phyloP scores from a whole-genome alignment of 2,797 vertebrate genomes.

The Cichlasoma orientale region DNA sequence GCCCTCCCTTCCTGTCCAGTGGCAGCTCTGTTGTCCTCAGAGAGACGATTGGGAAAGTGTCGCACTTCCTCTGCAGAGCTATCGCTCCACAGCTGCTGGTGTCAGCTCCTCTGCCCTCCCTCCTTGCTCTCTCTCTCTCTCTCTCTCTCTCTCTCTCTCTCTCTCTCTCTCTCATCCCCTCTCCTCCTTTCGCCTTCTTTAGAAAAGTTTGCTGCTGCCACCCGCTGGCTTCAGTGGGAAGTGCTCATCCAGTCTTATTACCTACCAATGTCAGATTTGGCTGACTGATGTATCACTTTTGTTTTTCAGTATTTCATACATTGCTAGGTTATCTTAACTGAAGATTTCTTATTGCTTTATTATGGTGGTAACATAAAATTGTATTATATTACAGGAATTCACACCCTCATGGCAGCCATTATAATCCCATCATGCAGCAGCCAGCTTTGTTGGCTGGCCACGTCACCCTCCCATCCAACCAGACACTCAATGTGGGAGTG shows the following conservation, averaged over 20 bases:
- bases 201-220: slow-evolving; percentile 73
- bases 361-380: not conserved
- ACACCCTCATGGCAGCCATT: slow-evolving; percentile 94
- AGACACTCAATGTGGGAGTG: slow-evolving; percentile 95
- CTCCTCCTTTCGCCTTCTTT: not conserved
- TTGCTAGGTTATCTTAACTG: not conserved
- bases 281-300: not conserved
- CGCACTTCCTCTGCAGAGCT: slow-evolving; percentile 85
- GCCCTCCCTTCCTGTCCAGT: slow-evolving; percentile 59
- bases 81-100: slow-evolving; percentile 74
- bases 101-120: slow-evolving; percentile 76
- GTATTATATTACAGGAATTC: slow-evolving; percentile 84
- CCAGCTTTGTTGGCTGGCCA: slow-evolving; percentile 92
- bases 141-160: slow-evolving; percentile 43
- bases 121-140: slow-evolving; percentile 49
- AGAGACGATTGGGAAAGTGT: slow-evolving; percentile 77
- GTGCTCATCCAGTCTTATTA: not conserved
- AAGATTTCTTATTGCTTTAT: not conserved
- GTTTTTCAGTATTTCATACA: not conserved
- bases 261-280: not conserved
- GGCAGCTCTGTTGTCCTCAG: slow-evolving; percentile 74
- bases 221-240: slow-evolving; percentile 64
- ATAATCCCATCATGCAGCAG: slow-evolving; percentile 99
- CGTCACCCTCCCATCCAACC: slow-evolving; percentile 92
- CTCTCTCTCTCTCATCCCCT: slow-evolving; percentile 39